Percentiles rank a stretch among this genome's conserved stretches.
phyloP scores from a whole-genome alignment of 1,140 invertebrate genomes.

The Drosophila parabipectinata region DNA sequence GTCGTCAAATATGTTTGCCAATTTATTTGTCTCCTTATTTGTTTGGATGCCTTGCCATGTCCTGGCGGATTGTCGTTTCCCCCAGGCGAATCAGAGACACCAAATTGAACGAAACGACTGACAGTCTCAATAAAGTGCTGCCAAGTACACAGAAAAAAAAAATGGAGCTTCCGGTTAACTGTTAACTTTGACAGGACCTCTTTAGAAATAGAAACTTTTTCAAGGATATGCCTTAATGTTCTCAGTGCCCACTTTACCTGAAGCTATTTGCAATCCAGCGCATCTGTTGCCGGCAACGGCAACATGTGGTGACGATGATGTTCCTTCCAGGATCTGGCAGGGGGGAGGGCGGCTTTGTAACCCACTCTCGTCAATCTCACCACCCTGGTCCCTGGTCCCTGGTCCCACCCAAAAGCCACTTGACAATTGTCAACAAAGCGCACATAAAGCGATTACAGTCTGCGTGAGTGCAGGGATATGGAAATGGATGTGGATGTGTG shows the following conservation, averaged over 20 bases:
- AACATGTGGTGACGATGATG: conserved; percentile 58
- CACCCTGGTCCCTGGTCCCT: background rate
- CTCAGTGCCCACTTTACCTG: conserved; percentile 22
- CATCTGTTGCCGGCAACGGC: conserved; percentile 39
- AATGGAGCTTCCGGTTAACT: no score
- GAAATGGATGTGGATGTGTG: conserved; percentile 18
- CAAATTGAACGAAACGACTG: conserved; percentile 37
- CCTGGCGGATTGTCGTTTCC: no score
- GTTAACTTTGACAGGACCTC: no score
- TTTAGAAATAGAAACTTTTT: no score
- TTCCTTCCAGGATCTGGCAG: conserved; percentile 14
- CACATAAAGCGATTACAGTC: conserved; percentile 61
- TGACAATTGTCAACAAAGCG: conserved; percentile 65
- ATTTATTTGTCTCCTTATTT: conserved; percentile 16
- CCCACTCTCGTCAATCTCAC: conserved; percentile 3
- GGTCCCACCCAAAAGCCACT: conserved; percentile 13
- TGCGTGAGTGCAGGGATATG: conserved; percentile 57
- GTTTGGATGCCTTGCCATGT: conserved; percentile 13
- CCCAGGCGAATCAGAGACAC: conserved; percentile 3
- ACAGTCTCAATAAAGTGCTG: conserved; percentile 40
- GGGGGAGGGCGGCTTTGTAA: background rate
- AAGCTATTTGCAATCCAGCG: conserved; percentile 48
- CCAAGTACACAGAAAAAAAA: background rate
- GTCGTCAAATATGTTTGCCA: conserved; percentile 21
- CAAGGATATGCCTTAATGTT: background rate